Conservation (phyloP, 2,797 vertebrate genomes). For the Epinephelus malabaricus region DNA sequence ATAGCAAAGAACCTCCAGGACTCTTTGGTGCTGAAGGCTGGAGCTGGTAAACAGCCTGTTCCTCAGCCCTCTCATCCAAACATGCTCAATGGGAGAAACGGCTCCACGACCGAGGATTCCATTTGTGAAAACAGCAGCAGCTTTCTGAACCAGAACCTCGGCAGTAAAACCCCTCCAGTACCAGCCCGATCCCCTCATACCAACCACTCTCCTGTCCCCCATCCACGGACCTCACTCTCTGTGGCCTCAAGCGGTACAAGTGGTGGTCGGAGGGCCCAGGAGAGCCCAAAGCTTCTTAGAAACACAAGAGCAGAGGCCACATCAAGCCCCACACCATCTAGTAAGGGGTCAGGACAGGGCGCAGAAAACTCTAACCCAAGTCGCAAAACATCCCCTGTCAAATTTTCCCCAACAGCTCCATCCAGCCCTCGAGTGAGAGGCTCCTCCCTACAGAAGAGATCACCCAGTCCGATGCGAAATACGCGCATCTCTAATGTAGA, state of each 20-base stretch:
- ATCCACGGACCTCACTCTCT: constrained; percentile 76
- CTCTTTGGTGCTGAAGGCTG: constrained; percentile 86
- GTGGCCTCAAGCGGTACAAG: constrained; percentile 46
- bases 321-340: constrained; percentile 75
- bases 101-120: constrained; percentile 83
- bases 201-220: constrained; percentile 83
- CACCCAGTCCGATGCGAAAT: constrained; percentile 89
- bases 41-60: constrained; percentile 69
- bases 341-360: constrained; percentile 68
- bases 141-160: constrained; percentile 79
- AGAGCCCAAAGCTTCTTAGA: constrained; percentile 78
- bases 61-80: constrained; percentile 75
- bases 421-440: constrained; percentile 80
- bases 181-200: constrained; percentile 85
- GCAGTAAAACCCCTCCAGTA: constrained; percentile 81
- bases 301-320: constrained; percentile 77
- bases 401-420: constrained; percentile 75
- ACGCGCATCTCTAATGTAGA: constrained; percentile 72
- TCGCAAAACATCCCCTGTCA: constrained; percentile 67
- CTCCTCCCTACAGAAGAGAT: constrained; percentile 85
- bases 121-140: constrained; percentile 89
- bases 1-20: constrained; percentile 92
- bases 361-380: constrained; percentile 70
- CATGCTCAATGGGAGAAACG: constrained; percentile 86
- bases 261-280: constrained; percentile 65